Evolutionary conservation across 2,113 vertebrate species (phyloP).

Genomic region (Coturnix japonica): DNA sequence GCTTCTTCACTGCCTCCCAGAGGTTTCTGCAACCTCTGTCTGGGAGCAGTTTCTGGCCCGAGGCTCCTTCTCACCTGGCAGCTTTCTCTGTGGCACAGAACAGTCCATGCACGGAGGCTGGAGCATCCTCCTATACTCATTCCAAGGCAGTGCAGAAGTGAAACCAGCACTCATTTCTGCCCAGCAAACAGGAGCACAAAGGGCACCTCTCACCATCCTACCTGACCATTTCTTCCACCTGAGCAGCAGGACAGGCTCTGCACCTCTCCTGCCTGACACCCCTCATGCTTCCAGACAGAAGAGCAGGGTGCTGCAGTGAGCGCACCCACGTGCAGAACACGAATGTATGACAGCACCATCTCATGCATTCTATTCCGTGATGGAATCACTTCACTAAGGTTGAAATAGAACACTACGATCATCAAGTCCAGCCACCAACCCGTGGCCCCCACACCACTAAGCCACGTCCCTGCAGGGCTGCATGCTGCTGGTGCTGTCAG

Average conservation of each 20-base stretch:
- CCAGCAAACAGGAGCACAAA: not conserved
- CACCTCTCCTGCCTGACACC: not conserved
- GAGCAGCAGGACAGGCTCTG: not conserved
- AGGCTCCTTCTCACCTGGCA: fast-evolving
- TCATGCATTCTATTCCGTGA: not conserved
- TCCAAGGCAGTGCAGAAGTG: not conserved
- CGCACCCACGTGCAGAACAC: too few species aligned
- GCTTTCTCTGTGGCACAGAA: not conserved
- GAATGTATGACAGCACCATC: not conserved
- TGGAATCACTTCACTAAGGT: too few species aligned
- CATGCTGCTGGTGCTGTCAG: not conserved
- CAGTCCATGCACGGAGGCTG: not conserved
- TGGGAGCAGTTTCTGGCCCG: not conserved
- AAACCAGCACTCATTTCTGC: not conserved
- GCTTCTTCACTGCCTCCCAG: fast-evolving
- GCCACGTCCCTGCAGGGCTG: too few species aligned
- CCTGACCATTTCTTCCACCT: not conserved
- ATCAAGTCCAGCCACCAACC: too few species aligned
- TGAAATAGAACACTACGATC: too few species aligned
- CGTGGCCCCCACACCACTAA: too few species aligned
- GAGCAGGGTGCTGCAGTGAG: not conserved
- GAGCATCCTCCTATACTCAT: not conserved
- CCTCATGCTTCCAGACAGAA: not conserved
- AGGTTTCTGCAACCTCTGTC: not conserved
- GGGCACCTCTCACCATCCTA: not conserved